Conservation (phyloP, 2,113 vertebrate genomes). For the human (Homo sapiens) region DNA sequence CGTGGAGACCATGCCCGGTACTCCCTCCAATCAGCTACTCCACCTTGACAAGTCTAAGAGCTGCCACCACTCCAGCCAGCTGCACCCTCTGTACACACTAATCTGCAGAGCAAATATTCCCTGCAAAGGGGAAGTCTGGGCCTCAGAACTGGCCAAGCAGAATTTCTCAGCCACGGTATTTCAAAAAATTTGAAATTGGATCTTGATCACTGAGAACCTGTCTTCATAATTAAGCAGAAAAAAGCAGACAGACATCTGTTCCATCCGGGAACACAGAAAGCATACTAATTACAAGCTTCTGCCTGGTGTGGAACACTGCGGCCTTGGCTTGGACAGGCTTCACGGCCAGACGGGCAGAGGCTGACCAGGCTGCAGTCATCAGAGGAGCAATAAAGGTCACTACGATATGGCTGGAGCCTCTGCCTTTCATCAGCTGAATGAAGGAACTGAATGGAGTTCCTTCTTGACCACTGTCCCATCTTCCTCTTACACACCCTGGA, state of each 20-base stretch:
- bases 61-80: background rate
- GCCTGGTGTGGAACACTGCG: background rate
- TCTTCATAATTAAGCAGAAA: conserved; percentile 59
- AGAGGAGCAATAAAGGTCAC: conserved; percentile 14
- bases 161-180: conserved; percentile 51
- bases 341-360: background rate
- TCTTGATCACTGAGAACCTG: conserved; percentile 60
- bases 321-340: background rate
- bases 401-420: background rate
- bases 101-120: background rate
- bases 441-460: background rate
- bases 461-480: background rate
- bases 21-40: too few relatives aligned
- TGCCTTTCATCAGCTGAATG: background rate
- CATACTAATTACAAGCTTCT: conserved; percentile 66
- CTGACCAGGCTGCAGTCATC: background rate
- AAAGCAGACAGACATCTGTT: conserved; percentile 75
- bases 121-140: background rate
- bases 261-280: conserved; percentile 37
- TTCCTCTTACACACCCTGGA: background rate
- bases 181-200: conserved; percentile 61
- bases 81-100: background rate
- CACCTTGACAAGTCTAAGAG: background rate
- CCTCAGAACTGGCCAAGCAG: conserved; percentile 23
- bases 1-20: accelerated